A percentile compares a stretch with the other conserved stretches of the same genome.
Evolutionary conservation across 2,888 invertebrate species (phyloP).

Genomic region (Eupithecia abbreviata): DNA sequence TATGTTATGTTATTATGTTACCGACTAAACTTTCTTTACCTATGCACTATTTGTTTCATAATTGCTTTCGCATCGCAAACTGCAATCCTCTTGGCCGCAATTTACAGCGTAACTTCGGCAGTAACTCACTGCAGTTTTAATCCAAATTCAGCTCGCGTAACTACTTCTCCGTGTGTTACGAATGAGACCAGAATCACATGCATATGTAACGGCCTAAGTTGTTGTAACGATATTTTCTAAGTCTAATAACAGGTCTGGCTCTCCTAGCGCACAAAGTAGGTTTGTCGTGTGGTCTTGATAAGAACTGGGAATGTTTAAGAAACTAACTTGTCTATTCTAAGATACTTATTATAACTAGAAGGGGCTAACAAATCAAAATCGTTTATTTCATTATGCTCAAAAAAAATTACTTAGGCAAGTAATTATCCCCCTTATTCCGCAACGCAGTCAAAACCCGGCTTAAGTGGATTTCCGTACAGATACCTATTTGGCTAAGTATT

Average conservation of each 20-base stretch:
- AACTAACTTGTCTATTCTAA: background rate
- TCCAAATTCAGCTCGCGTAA: conserved; percentile 18
- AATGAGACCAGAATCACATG: conserved; percentile 66
- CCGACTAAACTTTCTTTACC: background rate
- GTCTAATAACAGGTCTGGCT: conserved; percentile 64
- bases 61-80: conserved; percentile 20
- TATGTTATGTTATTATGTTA: background rate
- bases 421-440: too few species aligned
- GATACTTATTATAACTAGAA: background rate
- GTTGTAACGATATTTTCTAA: conserved; percentile 78
- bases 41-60: background rate
- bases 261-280: conserved; percentile 3
- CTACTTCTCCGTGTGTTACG: conserved; percentile 50
- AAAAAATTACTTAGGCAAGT: too few species aligned
- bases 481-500: background rate
- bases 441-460: too few species aligned
- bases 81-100: conserved; percentile 21
- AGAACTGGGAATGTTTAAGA: background rate
- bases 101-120: conserved; percentile 26
- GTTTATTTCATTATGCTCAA: too few species aligned
- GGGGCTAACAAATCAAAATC: too few species aligned
- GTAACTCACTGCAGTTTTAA: conserved; percentile 28
- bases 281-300: background rate
- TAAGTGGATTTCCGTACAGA: too few species aligned
- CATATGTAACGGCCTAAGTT: conserved; percentile 75